Conservation (phyloP, 2,888 invertebrate genomes). For the Tinea pellionella region DNA sequence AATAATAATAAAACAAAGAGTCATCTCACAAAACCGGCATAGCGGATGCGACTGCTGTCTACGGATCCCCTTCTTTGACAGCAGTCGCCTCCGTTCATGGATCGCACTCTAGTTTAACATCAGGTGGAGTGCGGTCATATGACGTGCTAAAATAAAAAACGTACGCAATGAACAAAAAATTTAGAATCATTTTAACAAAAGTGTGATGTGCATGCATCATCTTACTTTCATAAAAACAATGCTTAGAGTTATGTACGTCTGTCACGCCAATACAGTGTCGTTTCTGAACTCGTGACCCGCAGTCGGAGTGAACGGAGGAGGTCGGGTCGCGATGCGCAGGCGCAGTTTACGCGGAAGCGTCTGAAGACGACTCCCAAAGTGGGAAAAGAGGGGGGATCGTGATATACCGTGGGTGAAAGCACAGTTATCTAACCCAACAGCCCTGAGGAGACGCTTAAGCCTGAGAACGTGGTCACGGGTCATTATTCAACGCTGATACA, state of each 20-base stretch:
- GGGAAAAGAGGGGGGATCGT: constrained; percentile 26
- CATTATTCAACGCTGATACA: background rate
- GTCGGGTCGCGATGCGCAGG: constrained; percentile 11
- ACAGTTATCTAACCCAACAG: constrained; percentile 14
- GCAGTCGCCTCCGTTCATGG: no score
- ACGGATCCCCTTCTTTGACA: no score
- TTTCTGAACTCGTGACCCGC: constrained; percentile 2
- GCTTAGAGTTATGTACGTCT: background rate
- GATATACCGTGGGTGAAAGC: constrained; percentile 47
- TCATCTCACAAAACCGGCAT: no score
- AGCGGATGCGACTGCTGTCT: no score
- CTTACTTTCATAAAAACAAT: background rate
- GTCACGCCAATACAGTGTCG: constrained; percentile 9
- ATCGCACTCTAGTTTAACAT: no score
- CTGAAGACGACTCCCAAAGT: constrained; percentile 13
- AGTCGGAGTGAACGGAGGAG: constrained; percentile 3
- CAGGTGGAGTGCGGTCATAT: no score
- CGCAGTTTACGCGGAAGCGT: constrained; percentile 10
- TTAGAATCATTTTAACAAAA: no score
- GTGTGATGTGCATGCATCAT: background rate
- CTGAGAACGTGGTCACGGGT: constrained; percentile 10
- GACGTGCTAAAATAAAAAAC: no score
- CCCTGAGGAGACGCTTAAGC: background rate
- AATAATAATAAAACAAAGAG: no score
- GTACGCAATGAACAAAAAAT: no score